Conservation (phyloP, 2,797 vertebrate genomes). For the Schizopygopsis malacanthus region DNA sequence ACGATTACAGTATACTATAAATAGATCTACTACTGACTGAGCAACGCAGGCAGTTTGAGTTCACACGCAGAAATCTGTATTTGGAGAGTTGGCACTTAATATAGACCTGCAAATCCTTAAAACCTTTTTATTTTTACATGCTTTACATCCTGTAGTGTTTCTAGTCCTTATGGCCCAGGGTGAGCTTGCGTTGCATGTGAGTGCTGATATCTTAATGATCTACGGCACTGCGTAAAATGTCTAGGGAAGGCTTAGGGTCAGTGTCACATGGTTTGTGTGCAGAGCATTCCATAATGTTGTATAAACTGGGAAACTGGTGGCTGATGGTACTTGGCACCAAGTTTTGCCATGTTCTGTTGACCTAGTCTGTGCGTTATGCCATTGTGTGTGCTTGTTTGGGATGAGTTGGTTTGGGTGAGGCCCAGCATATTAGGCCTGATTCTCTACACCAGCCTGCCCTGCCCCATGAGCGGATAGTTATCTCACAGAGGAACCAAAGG, state of each 20-base stretch:
- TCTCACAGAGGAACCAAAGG: slow-evolving; percentile 53
- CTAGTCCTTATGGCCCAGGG: not conserved
- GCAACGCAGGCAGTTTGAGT: not conserved
- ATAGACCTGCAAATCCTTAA: slow-evolving; percentile 45
- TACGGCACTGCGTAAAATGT: not conserved
- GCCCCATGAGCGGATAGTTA: slow-evolving; percentile 47
- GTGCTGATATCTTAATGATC: slow-evolving; percentile 12
- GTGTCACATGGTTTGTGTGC: not conserved
- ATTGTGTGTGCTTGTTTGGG: not conserved
- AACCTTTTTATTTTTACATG: slow-evolving; percentile 43
- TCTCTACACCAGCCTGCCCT: slow-evolving; percentile 36
- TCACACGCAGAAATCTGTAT: slow-evolving; percentile 27
- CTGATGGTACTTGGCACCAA: not conserved
- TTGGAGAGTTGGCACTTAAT: slow-evolving; percentile 26
- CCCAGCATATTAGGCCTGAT: slow-evolving; percentile 17
- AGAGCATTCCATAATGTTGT: not conserved
- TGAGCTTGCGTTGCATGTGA: not conserved
- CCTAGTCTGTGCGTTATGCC: not conserved
- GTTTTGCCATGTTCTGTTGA: slow-evolving; percentile 15
- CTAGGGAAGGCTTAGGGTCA: not conserved
- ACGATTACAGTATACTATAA: slow-evolving; percentile 38
- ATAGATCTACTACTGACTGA: slow-evolving; percentile 13
- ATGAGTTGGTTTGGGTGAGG: slow-evolving; percentile 37
- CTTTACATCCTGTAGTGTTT: slow-evolving; percentile 20
- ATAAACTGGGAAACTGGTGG: not conserved